Evolutionary conservation across 2,113 vertebrate genomes (phyloP), one percentile per base, ranked within the genome.

Genomic region (Thamnaconus septentrionalis): DNA sequence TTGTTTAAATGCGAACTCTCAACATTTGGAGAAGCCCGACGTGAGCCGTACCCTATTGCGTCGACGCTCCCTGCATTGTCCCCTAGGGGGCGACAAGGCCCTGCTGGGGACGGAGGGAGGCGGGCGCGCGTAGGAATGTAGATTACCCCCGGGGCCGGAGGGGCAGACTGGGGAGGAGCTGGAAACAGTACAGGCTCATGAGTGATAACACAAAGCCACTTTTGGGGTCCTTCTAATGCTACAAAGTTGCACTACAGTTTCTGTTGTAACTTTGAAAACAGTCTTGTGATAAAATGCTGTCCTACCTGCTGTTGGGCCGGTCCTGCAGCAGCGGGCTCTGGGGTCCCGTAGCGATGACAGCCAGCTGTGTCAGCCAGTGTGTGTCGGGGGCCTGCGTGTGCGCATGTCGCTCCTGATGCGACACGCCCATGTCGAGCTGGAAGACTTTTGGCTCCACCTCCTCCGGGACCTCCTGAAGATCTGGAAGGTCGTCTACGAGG

Each of bases 111-210:
- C 65, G 48, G 62, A 85, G 49, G 73, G 93, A 69, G 95, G 95
- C 72, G 96, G 96, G 63, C 96, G 94, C 59, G 97, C 96, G 49
- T 98, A 98, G 92, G 96, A 97, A 95, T 98, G 96, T 93, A 98
- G 95, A 94, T 96, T 95, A 89, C 93, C 94, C 89, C 94, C 96
- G 87, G 90, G 92, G 84, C 93, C 94, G 79, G 94, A 93, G 84
- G 95, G 91, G 85, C 93, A 92, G 79, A 94, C 93, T 59, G 94
- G 91, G 87, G 96, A 94, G 84, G 94, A 94, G 91, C 95, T 97
- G 81, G 66, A 82, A 79, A 77, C 41, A 63, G 64, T 49, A 80
- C 5, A 41, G 4, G 12, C 11, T 12, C 4, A 3, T 56, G 4
- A 53, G n/a, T 12, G 47, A 43, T 31, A 41, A n/a, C 12, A 7